Percentiles rank a stretch among this genome's conserved stretches.
These are phyloP conservation scores for Clamator glandarius DNA, from an alignment of 2,797 vertebrate species.

Conservation along the genomic window DNA sequence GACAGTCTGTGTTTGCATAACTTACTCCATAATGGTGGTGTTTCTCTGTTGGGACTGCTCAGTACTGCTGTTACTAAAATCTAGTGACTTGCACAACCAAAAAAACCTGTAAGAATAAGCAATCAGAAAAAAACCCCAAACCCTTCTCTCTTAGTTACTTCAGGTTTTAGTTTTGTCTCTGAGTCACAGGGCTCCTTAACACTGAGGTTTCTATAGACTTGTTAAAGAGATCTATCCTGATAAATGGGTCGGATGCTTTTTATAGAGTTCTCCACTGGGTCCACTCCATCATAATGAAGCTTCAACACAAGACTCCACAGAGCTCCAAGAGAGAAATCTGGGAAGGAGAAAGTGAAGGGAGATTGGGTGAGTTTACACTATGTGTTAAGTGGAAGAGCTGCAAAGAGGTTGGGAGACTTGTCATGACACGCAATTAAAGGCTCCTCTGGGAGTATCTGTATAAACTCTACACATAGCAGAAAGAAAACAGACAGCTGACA, in stretches of 20 bases:
- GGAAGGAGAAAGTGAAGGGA: slow-evolving; percentile 63
- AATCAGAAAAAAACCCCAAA: fast-evolving
- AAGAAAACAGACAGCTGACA: slow-evolving; percentile 76
- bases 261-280: slow-evolving; percentile 65
- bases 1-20: slow-evolving; percentile 27
- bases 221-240: slow-evolving; percentile 61
- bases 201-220: slow-evolving; percentile 14
- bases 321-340: slow-evolving; percentile 41
- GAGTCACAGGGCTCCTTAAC: slow-evolving; percentile 26
- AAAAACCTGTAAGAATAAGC: neutral
- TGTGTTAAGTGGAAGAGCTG: slow-evolving; percentile 71
- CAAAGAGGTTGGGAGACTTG: slow-evolving; percentile 73
- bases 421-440: slow-evolving; percentile 76
- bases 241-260: slow-evolving; percentile 61
- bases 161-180: slow-evolving; percentile 8
- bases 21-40: neutral
- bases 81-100: neutral
- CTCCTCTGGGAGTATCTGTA: slow-evolving; percentile 70
- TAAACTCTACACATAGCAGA: slow-evolving; percentile 60
- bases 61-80: slow-evolving; percentile 7
- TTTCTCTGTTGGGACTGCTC: neutral
- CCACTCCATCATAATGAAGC: slow-evolving; percentile 71
- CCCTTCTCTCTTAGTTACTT: neutral
- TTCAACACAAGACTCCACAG: slow-evolving; percentile 42
- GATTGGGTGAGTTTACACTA: slow-evolving; percentile 66